Base-by-base conservation (phyloP, 2,888 invertebrate genomes). In the Galeruca laticollis region DNA sequence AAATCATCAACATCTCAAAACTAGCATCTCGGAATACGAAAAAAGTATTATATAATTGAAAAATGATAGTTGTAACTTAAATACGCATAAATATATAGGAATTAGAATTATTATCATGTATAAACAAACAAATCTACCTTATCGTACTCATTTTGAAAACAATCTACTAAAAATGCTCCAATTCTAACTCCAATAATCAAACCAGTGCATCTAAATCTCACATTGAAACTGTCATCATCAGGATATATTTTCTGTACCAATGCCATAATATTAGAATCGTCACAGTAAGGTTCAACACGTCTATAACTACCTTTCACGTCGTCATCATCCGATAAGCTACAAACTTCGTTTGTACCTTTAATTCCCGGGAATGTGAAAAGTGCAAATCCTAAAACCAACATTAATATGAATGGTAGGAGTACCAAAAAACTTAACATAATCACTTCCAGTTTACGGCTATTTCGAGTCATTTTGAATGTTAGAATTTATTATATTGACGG, bases 211-310 rank as follows among this genome's bases (percentile, higher is more conserved):
- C 10, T 52, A 15, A 52, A 52, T 21, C 10, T 26, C 11, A 52
- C n/a, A 26, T 52, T 52, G 4, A 52, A 52, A 13, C 13, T 52
- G 11, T 52, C 26, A 13, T 52, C 52, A 8, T 52, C 52, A 2
- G 26, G 52, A 26, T 52, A 52, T 26, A 26, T 52, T 26, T 52
- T 52, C n/a, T 26, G 52, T n/a, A 52, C 52, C 52, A 52, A 52
- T 13, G 52, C 52, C 52, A 26, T 52, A 1, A 52, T 21, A 26
- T 52, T 26, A 0, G 21, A 26, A n/a, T 52, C 52, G 26, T 52
- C 52, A n/a, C 52, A 52, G 21, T 52, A 52, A 9, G 26, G 21
- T 52, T 52, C 52, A n/a, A 21, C 47, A 8, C 18, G 8, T 15
- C 10, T 5, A 2, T 18, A 9, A 47, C 18, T 47, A 9, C 9